Conservation (phyloP, 2,888 invertebrate genomes). For the Gandaritis pyraliata region DNA sequence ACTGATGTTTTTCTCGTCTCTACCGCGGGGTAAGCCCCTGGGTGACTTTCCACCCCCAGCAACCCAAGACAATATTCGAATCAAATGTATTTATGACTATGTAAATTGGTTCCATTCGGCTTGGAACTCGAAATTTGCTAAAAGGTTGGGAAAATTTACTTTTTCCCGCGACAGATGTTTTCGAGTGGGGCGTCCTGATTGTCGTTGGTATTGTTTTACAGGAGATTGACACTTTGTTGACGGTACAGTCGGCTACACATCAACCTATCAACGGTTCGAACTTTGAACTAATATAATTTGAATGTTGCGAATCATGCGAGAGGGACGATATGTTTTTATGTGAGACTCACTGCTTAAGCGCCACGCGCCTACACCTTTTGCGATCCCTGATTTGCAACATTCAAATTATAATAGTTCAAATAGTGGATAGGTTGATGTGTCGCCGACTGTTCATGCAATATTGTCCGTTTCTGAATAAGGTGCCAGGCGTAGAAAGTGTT, state of each 20-base stretch:
- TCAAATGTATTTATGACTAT: slow-evolving; percentile 83
- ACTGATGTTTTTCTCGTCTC: slow-evolving; percentile 5
- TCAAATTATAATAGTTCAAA: too few species aligned
- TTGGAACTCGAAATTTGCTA: slow-evolving; percentile 63
- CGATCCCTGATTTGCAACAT: too few species aligned
- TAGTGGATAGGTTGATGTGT: too few species aligned
- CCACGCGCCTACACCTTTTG: too few species aligned
- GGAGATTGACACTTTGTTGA: slow-evolving; percentile 32
- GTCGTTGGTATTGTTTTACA: slow-evolving; percentile 44
- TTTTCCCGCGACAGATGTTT: slow-evolving; percentile 60
- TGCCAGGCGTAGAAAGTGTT: too few species aligned
- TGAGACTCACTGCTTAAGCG: too few species aligned
- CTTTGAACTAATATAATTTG: too few species aligned
- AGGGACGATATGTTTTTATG: too few species aligned
- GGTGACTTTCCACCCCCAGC: slow-evolving; percentile 44
- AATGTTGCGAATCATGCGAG: too few species aligned
- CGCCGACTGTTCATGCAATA: too few species aligned
- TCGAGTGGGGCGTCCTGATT: slow-evolving; percentile 52
- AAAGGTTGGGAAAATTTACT: slow-evolving; percentile 59
- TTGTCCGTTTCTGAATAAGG: neutral
- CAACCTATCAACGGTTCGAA: too few species aligned
- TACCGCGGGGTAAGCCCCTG: slow-evolving; percentile 31
- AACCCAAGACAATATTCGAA: slow-evolving; percentile 60
- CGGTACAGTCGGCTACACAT: too few species aligned
- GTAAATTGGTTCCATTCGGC: slow-evolving; percentile 75